phyloP scores from a whole-genome alignment of 2,888 invertebrate species.

The Campopleginae sp. region DNA sequence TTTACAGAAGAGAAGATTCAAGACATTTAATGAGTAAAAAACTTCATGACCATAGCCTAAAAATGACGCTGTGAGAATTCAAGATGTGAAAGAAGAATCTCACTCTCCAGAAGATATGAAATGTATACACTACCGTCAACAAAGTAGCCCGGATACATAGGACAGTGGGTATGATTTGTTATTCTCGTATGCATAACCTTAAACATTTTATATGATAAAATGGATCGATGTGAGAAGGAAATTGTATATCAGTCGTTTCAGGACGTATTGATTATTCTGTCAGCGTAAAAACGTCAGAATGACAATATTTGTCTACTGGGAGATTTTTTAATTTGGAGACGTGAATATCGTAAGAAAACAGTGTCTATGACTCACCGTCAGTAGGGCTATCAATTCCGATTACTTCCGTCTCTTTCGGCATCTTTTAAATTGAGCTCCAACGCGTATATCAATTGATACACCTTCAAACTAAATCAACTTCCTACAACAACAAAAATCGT shows the following conservation, averaged over 20 bases:
- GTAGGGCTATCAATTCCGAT: slow-evolving; percentile 62
- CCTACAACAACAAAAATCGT: slow-evolving; percentile 7
- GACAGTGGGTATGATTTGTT: neutral
- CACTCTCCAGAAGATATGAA: too few species aligned
- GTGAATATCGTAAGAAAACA: neutral
- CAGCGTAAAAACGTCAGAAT: neutral
- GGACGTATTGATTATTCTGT: neutral
- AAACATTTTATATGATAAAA: neutral
- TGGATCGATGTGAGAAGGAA: neutral
- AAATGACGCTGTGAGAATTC: too few species aligned
- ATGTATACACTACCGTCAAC: too few species aligned
- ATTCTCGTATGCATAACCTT: neutral
- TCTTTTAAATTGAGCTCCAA: slow-evolving; percentile 34
- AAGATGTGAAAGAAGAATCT: too few species aligned
- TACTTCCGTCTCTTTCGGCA: slow-evolving; percentile 59
- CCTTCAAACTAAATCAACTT: slow-evolving; percentile 9
- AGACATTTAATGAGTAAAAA: too few species aligned
- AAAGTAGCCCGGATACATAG: too few species aligned
- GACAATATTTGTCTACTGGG: neutral
- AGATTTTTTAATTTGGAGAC: neutral
- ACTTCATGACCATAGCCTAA: too few species aligned
- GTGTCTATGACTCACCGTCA: slow-evolving; percentile 61
- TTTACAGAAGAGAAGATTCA: too few species aligned
- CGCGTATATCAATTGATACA: neutral
- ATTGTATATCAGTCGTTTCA: neutral